A percentile compares a stretch with the other conserved stretches of the same genome.
Evolutionary conservation across 2,113 vertebrate genomes (phyloP).

Genomic region (Notechis scutatus): DNA sequence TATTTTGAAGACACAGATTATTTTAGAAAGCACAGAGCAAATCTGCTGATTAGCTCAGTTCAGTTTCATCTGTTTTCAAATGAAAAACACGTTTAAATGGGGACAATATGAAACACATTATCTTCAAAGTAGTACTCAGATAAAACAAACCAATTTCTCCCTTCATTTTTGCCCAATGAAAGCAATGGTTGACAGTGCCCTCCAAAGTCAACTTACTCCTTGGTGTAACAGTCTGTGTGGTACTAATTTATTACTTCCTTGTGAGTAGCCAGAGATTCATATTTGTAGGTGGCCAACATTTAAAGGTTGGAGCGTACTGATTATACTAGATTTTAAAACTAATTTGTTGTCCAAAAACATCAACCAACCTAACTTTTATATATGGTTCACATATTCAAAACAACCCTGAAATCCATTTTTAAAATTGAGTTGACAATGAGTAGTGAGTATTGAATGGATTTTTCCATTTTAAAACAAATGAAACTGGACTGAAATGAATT

Average conservation of each 20-base stretch:
- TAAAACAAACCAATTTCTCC: background rate
- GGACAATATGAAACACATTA: background rate
- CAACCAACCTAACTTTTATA: background rate
- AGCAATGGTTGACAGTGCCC: background rate
- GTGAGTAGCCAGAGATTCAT: background rate
- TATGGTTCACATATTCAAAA: background rate
- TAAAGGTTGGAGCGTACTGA: background rate
- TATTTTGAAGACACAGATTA: background rate
- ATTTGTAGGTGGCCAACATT: background rate
- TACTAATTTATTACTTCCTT: background rate
- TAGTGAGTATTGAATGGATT: background rate
- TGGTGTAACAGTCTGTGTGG: background rate
- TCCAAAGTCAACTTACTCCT: background rate
- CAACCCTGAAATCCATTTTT: background rate
- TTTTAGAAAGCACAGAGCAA: background rate
- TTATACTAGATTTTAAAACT: background rate
- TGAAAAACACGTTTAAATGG: background rate
- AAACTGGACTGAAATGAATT: background rate
- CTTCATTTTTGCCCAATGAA: background rate
- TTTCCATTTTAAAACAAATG: background rate
- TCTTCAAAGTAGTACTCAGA: background rate
- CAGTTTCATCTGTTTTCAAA: background rate
- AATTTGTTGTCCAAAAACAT: background rate
- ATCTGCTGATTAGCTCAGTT: background rate
- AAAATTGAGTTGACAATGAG: background rate